Evolutionary conservation across 1,140 invertebrate species (phyloP), one percentile per base, ranked within the genome.

Genomic region (Aricia agestis): DNA sequence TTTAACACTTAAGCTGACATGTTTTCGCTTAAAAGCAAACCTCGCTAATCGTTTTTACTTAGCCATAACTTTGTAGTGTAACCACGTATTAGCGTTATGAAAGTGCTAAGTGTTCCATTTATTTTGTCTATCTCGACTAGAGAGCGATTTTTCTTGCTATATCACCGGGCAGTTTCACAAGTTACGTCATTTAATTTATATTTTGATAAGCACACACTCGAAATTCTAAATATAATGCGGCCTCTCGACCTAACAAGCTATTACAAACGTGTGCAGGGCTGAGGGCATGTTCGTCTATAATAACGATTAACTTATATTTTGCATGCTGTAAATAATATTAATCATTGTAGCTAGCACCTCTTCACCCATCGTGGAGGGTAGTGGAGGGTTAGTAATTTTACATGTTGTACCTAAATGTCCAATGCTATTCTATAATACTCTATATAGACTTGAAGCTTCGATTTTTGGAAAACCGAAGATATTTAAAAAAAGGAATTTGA

Each of bases 21-120:
- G 45, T 52, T 52, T 13, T 52, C 13, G 45, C 45, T 52, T 52
- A 52, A 52, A 52, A 52, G 45, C 45, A 52, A 52, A 52, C 45
- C 9, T 52, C 45, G 45, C 45, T 52, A 52, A 52, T 52, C 45
- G 45, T 52, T 52, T 25, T 52, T 52, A 52, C 10, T 52, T 52
- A 52, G 45, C 45, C 45, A 52, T 52, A 52, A 52, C 45, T 52
- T 52, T 15, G 13, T 13, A 52, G 45, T 52, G 45, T 52, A 52
- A 52, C 45, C 45, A 52, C 45, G 6, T 52, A 52, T 52, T 52
- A 52, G 41, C 36, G 18, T 63, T 63, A 63, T 63, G 59, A 63
- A 63, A 63, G 19, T 19, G 18, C 17, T 45, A n/a, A 57, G 18
- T 25, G 17, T 19, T 31, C 52, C 45, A 57, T 58, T 68, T 52